phyloP scores from a whole-genome alignment of 2,797 vertebrate species.

The Cirrhinus mrigala region DNA sequence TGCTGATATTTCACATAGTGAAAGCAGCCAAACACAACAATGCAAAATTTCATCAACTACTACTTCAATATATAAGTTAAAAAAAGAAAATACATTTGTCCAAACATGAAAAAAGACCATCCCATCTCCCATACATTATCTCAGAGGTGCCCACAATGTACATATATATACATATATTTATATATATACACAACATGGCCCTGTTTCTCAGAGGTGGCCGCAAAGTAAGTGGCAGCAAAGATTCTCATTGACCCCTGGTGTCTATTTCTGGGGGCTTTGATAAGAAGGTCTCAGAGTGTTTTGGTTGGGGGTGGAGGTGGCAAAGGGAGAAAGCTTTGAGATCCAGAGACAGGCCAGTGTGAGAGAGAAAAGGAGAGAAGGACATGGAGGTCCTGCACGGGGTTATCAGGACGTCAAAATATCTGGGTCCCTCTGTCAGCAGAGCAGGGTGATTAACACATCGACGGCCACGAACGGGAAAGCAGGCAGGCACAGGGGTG shows the following conservation, averaged over 20 bases:
- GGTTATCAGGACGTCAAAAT: conserved; percentile 76
- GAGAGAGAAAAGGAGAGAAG: conserved; percentile 54
- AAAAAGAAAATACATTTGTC: too few relatives aligned
- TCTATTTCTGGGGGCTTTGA: conserved; percentile 76
- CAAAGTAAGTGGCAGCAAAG: conserved; percentile 65
- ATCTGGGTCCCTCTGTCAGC: conserved; percentile 77
- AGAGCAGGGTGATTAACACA: conserved; percentile 71
- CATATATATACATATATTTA: too few relatives aligned
- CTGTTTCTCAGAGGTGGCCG: conserved; percentile 56
- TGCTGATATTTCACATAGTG: not conserved
- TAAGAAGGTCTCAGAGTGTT: conserved; percentile 65
- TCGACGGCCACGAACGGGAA: conserved; percentile 64
- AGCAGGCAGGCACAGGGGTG: conserved; percentile 65
- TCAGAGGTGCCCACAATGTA: not conserved
- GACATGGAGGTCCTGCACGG: conserved; percentile 62
- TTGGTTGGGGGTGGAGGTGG: conserved; percentile 58
- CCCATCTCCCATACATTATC: too few relatives aligned
- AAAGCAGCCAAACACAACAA: not conserved
- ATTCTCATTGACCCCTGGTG: conserved; percentile 63
- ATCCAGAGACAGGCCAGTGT: conserved; percentile 56
- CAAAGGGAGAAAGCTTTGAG: conserved; percentile 54
- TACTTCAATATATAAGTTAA: not conserved
- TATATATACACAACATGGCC: not conserved
- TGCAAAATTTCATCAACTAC: not conserved
- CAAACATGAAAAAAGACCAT: too few relatives aligned